Conservation (phyloP, 2,113 vertebrate genomes). For the Pogona vitticeps region DNA sequence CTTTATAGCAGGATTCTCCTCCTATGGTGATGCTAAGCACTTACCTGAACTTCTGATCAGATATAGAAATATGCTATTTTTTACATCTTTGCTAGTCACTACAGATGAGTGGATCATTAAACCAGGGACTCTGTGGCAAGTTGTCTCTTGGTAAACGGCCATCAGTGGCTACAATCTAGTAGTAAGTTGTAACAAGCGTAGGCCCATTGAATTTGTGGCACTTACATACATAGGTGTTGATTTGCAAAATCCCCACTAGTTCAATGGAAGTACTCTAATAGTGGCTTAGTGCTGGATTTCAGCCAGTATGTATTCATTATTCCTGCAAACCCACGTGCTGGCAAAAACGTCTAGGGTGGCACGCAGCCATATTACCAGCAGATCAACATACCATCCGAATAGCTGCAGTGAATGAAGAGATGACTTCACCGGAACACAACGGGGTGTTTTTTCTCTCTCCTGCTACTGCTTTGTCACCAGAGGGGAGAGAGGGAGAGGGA, state of each 20-base stretch:
- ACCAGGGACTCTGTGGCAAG: too few species aligned
- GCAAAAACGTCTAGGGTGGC: neutral
- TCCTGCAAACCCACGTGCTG: neutral
- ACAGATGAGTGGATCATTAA: neutral
- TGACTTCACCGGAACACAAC: conserved; percentile 16
- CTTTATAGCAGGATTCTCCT: neutral
- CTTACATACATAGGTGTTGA: too few species aligned
- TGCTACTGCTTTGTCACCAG: neutral
- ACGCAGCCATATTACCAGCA: neutral
- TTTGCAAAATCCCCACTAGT: too few species aligned
- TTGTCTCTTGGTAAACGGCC: too few species aligned
- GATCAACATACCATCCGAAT: neutral
- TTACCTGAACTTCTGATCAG: too few species aligned
- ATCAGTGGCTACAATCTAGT: neutral
- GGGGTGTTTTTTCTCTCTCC: too few species aligned
- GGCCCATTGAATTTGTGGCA: too few species aligned
- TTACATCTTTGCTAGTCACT: neutral
- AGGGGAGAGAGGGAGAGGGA: neutral
- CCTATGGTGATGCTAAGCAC: too few species aligned
- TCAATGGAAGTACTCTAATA: too few species aligned
- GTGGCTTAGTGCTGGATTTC: too few species aligned
- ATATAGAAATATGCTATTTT: too few species aligned
- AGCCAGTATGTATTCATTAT: neutral
- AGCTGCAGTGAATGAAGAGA: neutral
- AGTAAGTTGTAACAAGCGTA: too few species aligned